Base-by-base conservation (phyloP, 2,797 vertebrate genomes). In the Sebastes variabilis region DNA sequence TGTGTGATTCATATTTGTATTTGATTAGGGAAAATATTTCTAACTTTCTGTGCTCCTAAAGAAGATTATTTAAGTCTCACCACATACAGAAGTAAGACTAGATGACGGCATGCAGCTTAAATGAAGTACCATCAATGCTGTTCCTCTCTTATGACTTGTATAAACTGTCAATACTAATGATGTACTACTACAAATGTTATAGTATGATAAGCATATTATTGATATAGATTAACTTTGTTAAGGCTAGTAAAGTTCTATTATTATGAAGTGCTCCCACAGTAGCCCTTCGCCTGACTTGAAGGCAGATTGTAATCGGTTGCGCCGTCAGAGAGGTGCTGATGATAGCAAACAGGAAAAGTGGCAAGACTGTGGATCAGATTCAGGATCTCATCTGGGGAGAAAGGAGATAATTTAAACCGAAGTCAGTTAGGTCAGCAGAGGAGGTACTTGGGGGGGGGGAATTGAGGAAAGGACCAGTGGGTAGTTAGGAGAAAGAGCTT, bases 261-360 rank as follows among this genome's bases (percentile, higher is more conserved):
- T 75, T 58, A 38, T 74, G 36, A 83, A 89, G 81, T 86, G 83
- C 77, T 89, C 74, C 76, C 67, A 61, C 22, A 72, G 86, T 46
- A 75, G 76, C 56, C 81, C 77, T 90, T 85, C 70, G 68, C 12
- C 75, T 80, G 77, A 82, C 81, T 80, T 60, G 54, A 85, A 81
- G 80, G 83, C 81, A 86, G 90, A 90, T 89, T 80, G 79, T 81
- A 87, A 92, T 93, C 86, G 55, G 76, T 79, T 79, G 77, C 7
- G 34, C 77, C 22, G 24, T 88, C 86, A 83, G 68, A 85, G 82
- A 87, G 84, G 77, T 85, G 88, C 88, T 78, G 89, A 93, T 85
- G 90, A 92, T 88, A 86, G 92, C 83, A 89, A 92, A 93, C 91
- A 88, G 74, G 75, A 85, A 87, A 88, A 87, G 85, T 83, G 87